Conservation (phyloP, 2,888 invertebrate species). For the Pheosia gnoma region DNA sequence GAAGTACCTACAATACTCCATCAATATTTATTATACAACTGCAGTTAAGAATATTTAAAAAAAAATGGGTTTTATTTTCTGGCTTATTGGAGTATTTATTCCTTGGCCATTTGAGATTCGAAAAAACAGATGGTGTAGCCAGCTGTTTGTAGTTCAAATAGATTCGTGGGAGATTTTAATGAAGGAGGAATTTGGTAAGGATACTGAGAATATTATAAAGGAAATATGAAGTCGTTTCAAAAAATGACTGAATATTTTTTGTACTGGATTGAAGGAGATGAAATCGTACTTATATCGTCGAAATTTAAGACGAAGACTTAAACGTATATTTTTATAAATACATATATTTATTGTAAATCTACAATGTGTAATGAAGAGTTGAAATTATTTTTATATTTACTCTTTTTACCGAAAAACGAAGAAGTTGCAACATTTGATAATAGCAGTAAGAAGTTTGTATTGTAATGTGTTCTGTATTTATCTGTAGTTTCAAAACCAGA, state of each 20-base stretch:
- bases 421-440: constrained; percentile 7
- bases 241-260: background rate
- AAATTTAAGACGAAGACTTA: background rate
- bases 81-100: constrained; percentile 38
- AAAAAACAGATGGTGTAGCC: constrained; percentile 42
- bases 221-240: background rate
- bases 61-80: constrained; percentile 23
- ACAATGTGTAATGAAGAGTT: background rate
- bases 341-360: background rate
- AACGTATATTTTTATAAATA: background rate
- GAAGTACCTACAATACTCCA: constrained; percentile 87
- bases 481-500: background rate
- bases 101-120: constrained; percentile 25
- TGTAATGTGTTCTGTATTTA: constrained; percentile 14
- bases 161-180: constrained; percentile 23
- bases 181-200: background rate
- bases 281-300: background rate
- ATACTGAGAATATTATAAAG: background rate
- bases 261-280: background rate
- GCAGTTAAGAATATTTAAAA: constrained; percentile 72
- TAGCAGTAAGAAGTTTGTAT: constrained; percentile 11
- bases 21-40: constrained; percentile 88
- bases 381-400: background rate
- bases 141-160: constrained; percentile 23
- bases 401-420: constrained; percentile 15